Evolutionary conservation across 2,888 invertebrate genomes (phyloP), one percentile per base, ranked within the genome.

Genomic region (Mimumesa dahlbomi): DNA sequence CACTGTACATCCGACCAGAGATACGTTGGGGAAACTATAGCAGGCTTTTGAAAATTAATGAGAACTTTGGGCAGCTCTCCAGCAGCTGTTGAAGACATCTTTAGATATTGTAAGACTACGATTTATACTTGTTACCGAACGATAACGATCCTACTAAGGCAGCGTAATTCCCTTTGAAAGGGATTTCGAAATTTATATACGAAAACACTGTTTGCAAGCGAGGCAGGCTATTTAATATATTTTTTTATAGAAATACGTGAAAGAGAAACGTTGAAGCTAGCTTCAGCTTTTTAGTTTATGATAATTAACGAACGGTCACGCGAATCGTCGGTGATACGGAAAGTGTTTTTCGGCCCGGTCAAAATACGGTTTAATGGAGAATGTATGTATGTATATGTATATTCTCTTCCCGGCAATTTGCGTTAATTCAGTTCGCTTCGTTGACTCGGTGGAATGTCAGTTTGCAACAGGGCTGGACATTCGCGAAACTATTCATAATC

Each of bases 401-500:
- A 45, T 29, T 19, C 6, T 22, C 29, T 34, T 56, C 34, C 34
- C n/a, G 13, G 31, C 25, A 21, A 69, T 54, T 72, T 31, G 31
- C 58, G 54, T 42, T 36, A 53, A 63, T 63, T 45, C 45, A 19
- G 18, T 38, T 53, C 52, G 38, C 52, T 52, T 46, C 29, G 43
- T 42, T 48, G 53, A 66, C 31, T 36, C 29, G 9, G 19, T 14
- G 40, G 21, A 38, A 38, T 38, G 19, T 38, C 40, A 48, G 50
- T 48, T 53, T 46, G 38, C 21, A 14, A 46, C 22, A 18, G n/a
- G 38, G 42, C 50, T 18, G 45, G 18, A 45, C 45, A 25, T 25
- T 25, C 25, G 25, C 19, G 16, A 57, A 62, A 40, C 29, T 19
- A 22, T 57, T 57, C 36, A 48, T 38, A 50, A 73, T 70, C 45